A percentile compares a stretch with the other conserved stretches of the same genome.
Evolutionary conservation across 2,797 vertebrate genomes (phyloP).

Genomic region (Pipistrellus nathusii): DNA sequence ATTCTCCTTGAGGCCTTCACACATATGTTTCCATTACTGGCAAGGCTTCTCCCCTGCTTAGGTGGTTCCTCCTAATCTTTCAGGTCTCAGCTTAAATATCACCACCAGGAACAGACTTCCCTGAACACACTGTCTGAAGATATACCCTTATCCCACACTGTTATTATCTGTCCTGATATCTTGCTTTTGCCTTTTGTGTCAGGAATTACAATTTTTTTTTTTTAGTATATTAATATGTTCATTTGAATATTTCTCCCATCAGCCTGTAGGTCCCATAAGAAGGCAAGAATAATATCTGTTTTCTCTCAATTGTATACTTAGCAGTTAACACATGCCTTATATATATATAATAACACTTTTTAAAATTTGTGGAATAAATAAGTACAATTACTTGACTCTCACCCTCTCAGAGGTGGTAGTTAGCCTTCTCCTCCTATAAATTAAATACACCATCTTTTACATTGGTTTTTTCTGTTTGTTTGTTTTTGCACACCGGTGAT

Average conservation of each 20-base stretch:
- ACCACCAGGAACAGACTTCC: not conserved
- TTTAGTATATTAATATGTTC: not conserved
- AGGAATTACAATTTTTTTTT: not conserved
- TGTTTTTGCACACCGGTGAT: not conserved
- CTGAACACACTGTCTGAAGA: not conserved
- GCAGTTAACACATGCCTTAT: not conserved
- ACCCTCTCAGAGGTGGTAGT: not conserved
- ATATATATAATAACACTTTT: not conserved
- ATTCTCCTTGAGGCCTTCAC: not conserved
- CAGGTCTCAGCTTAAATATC: not conserved
- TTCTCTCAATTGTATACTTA: not conserved
- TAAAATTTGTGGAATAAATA: constrained; percentile 47
- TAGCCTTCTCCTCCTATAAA: not conserved
- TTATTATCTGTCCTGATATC: not conserved
- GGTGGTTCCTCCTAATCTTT: not conserved
- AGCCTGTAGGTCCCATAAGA: not conserved
- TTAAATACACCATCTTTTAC: not conserved
- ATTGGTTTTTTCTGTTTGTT: not conserved
- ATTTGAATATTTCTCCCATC: not conserved
- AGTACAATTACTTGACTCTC: not conserved
- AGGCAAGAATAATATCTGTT: not conserved
- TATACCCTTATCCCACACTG: not conserved
- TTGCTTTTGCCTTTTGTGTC: not conserved
- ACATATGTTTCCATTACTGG: not conserved
- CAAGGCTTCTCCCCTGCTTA: not conserved